Evolutionary conservation across 2,797 vertebrate species (phyloP).

Genomic region (Sciurus carolinensis): DNA sequence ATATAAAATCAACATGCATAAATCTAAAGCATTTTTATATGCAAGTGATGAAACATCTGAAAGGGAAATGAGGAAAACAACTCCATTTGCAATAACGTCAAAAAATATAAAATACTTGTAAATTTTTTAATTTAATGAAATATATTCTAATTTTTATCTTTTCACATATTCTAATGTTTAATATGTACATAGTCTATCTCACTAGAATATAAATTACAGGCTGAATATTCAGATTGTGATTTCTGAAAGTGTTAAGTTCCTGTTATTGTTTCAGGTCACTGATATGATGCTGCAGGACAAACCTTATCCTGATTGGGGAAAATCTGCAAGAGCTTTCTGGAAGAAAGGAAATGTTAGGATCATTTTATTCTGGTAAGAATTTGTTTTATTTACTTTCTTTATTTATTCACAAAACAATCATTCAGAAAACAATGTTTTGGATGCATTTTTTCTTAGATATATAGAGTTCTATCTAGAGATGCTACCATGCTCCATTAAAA

Average conservation of each 20-base stretch:
- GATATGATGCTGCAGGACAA: constrained; percentile 99
- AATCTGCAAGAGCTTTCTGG: constrained; percentile 96
- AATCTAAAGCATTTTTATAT: no score
- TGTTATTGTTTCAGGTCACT: constrained; percentile 92
- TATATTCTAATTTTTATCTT: constrained; percentile 19
- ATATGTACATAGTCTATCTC: not conserved
- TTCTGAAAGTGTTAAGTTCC: constrained; percentile 3
- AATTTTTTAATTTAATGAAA: not conserved
- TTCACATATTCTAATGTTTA: not conserved
- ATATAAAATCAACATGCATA: no score
- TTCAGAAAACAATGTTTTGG: not conserved
- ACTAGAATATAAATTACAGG: not conserved
- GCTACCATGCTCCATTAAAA: not conserved
- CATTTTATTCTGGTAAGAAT: constrained; percentile 96
- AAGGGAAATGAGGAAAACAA: no score
- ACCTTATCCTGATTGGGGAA: constrained; percentile 97
- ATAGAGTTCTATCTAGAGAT: not conserved
- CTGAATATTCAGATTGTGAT: not conserved
- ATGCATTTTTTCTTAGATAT: not conserved
- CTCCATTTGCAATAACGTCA: no score
- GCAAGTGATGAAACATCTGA: no score
- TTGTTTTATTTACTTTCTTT: constrained; percentile 41
- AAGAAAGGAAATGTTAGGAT: constrained; percentile 97
- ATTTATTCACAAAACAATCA: not conserved
- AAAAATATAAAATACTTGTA: no score